Evolutionary conservation across 2,888 invertebrate species (phyloP).

Genomic region (Osedax frankpressi): DNA sequence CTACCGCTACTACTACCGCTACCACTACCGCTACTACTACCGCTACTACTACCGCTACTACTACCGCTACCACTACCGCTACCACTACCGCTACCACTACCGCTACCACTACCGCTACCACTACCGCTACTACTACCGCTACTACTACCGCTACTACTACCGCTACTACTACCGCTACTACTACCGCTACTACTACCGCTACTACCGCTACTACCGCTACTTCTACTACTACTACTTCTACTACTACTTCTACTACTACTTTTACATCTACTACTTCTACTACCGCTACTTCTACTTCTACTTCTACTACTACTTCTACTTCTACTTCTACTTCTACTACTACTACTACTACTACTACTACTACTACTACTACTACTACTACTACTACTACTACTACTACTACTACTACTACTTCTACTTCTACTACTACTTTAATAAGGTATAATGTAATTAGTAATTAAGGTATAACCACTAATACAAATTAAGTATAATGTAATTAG

Average conservation of each 20-base stretch:
- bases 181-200: background rate
- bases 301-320: background rate
- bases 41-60: background rate
- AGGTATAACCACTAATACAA: too few relatives aligned
- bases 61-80: background rate
- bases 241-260: background rate
- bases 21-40: background rate
- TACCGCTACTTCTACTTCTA: background rate
- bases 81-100: background rate
- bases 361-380: conserved; percentile 1
- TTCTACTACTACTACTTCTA: background rate
- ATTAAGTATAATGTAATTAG: too few relatives aligned
- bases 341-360: background rate
- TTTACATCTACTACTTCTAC: too few relatives aligned
- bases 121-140: background rate
- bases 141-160: background rate
- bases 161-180: background rate
- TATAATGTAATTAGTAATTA: too few relatives aligned
- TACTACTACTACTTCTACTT: background rate
- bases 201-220: background rate
- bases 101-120: background rate
- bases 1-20: background rate
- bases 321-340: conserved; percentile 1
- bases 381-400: conserved; percentile 1
- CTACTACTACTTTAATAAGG: too few relatives aligned